A percentile compares a stretch with the other conserved stretches of the same genome.
Evolutionary conservation across 2,113 vertebrate genomes (phyloP).

Genomic region (Sylvietta virens): DNA sequence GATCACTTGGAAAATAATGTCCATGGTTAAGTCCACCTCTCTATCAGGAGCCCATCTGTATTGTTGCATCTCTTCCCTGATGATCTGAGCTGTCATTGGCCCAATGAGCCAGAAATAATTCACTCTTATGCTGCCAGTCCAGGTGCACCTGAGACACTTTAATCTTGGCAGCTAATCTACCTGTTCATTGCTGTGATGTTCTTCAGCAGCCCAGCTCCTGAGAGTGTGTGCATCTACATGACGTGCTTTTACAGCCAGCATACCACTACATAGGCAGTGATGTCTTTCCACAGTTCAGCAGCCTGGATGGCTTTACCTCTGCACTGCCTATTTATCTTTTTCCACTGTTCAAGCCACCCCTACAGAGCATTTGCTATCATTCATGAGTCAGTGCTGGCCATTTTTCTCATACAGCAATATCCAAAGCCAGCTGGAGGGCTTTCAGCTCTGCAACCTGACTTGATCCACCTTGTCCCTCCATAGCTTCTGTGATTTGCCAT

Average conservation of each 20-base stretch:
- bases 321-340: neutral
- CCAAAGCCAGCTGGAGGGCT: neutral
- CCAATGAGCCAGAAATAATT: neutral
- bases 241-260: neutral
- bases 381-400: accelerated
- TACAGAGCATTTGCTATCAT: neutral
- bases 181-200: neutral
- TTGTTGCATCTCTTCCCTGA: neutral
- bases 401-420: accelerated
- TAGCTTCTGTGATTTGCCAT: neutral
- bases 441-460: neutral
- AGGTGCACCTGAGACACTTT: too few relatives aligned
- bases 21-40: neutral
- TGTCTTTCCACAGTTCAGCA: neutral
- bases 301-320: neutral
- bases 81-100: too few relatives aligned
- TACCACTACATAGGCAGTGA: neutral
- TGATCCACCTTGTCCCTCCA: neutral
- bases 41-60: accelerated
- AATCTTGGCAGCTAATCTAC: neutral
- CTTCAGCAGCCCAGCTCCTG: neutral
- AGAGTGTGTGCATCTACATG: neutral
- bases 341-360: accelerated
- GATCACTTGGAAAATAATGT: too few relatives aligned
- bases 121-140: too few relatives aligned